Evolutionary conservation across 2,113 vertebrate species (phyloP).

Genomic region (Syngnathoides biaculeatus): DNA sequence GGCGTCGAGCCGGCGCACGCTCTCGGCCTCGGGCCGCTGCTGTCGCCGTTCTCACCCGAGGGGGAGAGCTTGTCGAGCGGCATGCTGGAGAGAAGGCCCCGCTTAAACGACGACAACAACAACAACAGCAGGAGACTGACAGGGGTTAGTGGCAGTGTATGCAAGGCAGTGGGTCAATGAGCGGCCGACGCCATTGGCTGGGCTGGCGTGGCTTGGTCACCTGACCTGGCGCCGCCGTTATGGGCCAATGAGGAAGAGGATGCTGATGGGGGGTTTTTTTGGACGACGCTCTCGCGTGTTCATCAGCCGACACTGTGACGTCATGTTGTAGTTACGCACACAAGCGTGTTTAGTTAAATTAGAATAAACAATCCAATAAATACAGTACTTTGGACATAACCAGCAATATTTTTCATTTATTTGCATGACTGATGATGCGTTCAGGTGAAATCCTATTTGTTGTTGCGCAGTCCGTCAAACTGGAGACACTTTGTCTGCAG

Average conservation of each 20-base stretch:
- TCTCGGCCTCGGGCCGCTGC: slow-evolving; percentile 27
- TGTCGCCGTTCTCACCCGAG: slow-evolving; percentile 28
- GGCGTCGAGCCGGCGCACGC: slow-evolving; percentile 15
- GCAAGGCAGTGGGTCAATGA: slow-evolving; percentile 48
- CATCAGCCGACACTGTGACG: neutral
- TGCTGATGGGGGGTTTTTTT: neutral
- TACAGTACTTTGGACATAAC: neutral
- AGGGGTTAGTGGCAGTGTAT: slow-evolving; percentile 45
- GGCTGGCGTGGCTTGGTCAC: slow-evolving; percentile 25
- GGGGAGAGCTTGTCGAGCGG: slow-evolving; percentile 56
- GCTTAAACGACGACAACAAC: slow-evolving; percentile 70
- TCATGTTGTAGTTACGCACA: neutral
- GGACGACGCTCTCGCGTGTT: neutral
- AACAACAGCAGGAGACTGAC: slow-evolving; percentile 39
- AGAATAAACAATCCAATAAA: neutral
- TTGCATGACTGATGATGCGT: neutral
- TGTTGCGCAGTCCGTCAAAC: slow-evolving; percentile 63
- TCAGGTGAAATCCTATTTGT: slow-evolving; percentile 26
- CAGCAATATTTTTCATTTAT: neutral
- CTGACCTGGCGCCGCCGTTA: slow-evolving; percentile 22
- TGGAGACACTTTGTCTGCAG: slow-evolving; percentile 72
- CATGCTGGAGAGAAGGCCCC: slow-evolving; percentile 65
- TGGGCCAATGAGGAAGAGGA: slow-evolving; percentile 38
- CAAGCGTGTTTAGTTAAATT: too few species aligned
- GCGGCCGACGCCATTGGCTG: slow-evolving; percentile 42